phyloP scores from a whole-genome alignment of 1,140 invertebrate species.

The Ruditapes philippinarum region DNA sequence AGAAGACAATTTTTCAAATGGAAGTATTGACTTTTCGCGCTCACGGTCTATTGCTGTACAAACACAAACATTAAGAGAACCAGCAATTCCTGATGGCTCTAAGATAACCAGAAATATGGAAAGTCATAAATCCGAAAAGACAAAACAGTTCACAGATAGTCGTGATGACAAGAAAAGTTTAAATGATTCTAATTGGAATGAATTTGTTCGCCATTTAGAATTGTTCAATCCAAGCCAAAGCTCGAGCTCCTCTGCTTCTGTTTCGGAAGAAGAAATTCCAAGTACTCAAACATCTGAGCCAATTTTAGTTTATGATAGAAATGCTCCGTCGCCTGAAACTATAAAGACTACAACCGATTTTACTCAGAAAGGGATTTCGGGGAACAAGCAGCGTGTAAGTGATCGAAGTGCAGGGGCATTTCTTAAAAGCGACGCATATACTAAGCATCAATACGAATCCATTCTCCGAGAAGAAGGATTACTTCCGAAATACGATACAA shows the following conservation, averaged over 20 bases:
- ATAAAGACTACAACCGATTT: neutral
- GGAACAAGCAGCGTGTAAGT: neutral
- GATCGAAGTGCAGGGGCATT: neutral
- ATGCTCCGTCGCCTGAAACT: neutral
- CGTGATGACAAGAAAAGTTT: neutral
- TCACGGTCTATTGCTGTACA: neutral
- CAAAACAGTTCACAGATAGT: neutral
- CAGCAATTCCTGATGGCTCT: slow-evolving; percentile 9
- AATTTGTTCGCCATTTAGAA: slow-evolving; percentile 42
- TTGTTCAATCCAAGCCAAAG: slow-evolving; percentile 9
- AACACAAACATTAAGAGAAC: neutral
- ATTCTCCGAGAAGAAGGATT: neutral
- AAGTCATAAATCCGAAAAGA: neutral
- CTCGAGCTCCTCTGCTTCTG: neutral
- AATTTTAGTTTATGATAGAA: slow-evolving; percentile 32
- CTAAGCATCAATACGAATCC: slow-evolving; percentile 11
- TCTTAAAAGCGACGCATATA: slow-evolving; percentile 8
- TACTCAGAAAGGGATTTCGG: neutral
- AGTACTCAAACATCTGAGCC: neutral
- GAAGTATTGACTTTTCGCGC: neutral
- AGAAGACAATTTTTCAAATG: neutral
- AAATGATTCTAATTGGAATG: slow-evolving; percentile 45
- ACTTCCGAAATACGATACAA: neutral
- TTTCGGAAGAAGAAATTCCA: neutral
- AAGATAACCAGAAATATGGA: slow-evolving; percentile 23